Evolutionary conservation across 53 echinoderm and acorn worm species (phyloP).

Genomic region (Pentamera pediparva): DNA sequence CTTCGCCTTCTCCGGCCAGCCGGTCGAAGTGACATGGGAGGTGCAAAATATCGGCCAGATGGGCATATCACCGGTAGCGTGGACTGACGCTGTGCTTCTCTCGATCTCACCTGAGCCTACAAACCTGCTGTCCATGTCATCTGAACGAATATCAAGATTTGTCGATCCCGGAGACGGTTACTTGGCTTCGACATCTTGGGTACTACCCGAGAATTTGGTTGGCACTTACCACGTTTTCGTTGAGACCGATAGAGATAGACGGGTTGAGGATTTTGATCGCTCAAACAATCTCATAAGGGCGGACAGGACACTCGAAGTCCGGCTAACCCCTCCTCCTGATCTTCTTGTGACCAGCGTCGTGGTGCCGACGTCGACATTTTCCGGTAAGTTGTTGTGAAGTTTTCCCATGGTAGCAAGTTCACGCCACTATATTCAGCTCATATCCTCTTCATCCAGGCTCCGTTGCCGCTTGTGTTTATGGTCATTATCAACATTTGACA

Average conservation of each 20-base stretch:
- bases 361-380: constrained; percentile 12
- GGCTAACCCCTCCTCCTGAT: constrained; percentile 28
- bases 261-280: constrained; percentile 17
- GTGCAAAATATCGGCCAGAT: constrained; percentile 16
- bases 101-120: neutral
- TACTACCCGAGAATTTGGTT: constrained; percentile 5
- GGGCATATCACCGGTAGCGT: neutral
- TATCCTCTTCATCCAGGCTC: too few species aligned
- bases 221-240: constrained; percentile 23
- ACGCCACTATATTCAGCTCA: too few species aligned
- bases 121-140: neutral
- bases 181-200: neutral
- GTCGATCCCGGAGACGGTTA: constrained; percentile 26
- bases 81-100: neutral
- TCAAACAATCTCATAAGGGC: neutral
- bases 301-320: constrained; percentile 10
- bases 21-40: constrained; percentile 20
- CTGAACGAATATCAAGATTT: constrained; percentile 6
- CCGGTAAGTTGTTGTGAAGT: too few species aligned
- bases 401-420: too few species aligned
- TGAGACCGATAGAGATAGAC: neutral
- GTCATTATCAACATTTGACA: too few species aligned
- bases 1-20: constrained; percentile 23
- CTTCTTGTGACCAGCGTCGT: constrained; percentile 11
- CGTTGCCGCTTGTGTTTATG: too few species aligned